Conservation (phyloP, 2,113 vertebrate species). For the Lepidothrix coronata region DNA sequence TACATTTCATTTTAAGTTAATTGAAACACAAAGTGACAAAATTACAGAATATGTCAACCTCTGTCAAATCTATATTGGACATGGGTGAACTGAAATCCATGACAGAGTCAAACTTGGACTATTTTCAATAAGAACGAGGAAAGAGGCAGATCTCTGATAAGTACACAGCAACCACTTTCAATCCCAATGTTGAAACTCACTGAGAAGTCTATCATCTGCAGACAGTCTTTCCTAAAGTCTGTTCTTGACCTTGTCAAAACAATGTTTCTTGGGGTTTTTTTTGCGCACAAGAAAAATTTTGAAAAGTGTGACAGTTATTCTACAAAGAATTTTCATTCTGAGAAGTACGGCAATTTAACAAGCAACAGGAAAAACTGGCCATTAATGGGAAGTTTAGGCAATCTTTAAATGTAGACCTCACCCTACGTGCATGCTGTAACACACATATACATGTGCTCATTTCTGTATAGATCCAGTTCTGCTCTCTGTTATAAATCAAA, state of each 20-base stretch:
- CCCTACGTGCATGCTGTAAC: not conserved
- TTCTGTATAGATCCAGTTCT: not conserved
- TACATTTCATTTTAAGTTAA: conserved; percentile 35
- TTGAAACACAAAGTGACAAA: conserved; percentile 26
- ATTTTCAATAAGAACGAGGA: not conserved
- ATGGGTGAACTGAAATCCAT: not conserved
- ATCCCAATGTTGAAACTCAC: not conserved
- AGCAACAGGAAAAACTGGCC: not conserved
- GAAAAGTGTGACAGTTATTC: not conserved
- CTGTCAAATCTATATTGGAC: not conserved
- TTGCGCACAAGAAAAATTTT: not conserved
- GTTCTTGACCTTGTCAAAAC: not conserved
- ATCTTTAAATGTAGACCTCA: not conserved
- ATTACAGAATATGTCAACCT: not conserved
- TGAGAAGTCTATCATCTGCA: not conserved
- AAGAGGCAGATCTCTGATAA: not conserved
- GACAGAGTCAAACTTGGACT: not conserved
- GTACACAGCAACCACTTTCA: not conserved
- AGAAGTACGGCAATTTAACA: not conserved
- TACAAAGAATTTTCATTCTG: not conserved
- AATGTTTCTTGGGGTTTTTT: not conserved
- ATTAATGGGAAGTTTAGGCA: not conserved
- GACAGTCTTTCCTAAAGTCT: not conserved
- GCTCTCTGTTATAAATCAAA: not conserved
- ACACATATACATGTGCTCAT: not conserved